Evolutionary conservation across 2,113 vertebrate genomes (phyloP), one percentile per base, ranked within the genome.

Genomic region (Coreoperca whiteheadi): DNA sequence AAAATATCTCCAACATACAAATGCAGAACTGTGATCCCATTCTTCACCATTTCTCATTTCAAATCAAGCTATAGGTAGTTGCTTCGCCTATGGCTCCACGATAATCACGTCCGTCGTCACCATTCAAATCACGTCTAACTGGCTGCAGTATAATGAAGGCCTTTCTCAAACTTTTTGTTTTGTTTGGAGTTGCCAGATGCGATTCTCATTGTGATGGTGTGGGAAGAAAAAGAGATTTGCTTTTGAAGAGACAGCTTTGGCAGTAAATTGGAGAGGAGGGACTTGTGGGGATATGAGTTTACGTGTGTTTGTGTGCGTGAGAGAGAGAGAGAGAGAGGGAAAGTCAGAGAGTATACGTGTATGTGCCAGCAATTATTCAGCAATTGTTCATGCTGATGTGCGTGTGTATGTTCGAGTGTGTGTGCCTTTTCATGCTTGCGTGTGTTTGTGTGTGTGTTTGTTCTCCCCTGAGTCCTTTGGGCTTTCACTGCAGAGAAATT

Each of bases 221-320:
- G 81, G 39, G 41, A 50, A 89, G 70, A 81, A 64, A 85, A 77
- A 83, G 74, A 84, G 74, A 85, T 87, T 81, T 91, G 85, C 61
- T 77, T 86, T 87, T 89, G 80, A 86, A 91, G 87, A 88, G 87
- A 90, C 76, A 84, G 76, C 69, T 92, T 85, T 94, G 89, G 86
- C 82, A 87, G 80, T 79, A 89, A 92, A 92, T 89, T 89, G 73
- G 63, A 83, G 72, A 72, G 85, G 72, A 87, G 74, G 70, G 84
- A 80, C 79, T 82, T 81, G 66, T 82, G 82, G 80, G 88, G 50
- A 86, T 56, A 57, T 65, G 66, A 10, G 80, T 83, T 59, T 60
- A 41, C 15, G 18, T 75, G 32, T 43, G 39, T 80, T 50, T 81
- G 57, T 74, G 32, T 83, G 63, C 81, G 57, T 70, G 25, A 34